A percentile compares a stretch with the other conserved stretches of the same genome.
Evolutionary conservation across 2,113 vertebrate genomes (phyloP).

Genomic region (Chamaetylas fuelleborni): DNA sequence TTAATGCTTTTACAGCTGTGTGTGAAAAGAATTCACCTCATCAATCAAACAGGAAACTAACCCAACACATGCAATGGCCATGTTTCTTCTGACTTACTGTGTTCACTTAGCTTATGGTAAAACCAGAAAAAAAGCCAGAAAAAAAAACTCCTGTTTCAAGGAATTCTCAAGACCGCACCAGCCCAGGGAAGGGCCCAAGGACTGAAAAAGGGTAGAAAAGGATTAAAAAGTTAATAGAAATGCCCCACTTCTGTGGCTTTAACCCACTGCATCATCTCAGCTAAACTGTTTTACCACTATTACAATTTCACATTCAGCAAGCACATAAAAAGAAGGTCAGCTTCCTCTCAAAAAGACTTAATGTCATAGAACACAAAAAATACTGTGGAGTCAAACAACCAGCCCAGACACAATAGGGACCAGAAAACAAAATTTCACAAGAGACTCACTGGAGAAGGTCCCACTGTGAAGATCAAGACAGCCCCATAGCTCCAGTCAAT

Average conservation of each 20-base stretch:
- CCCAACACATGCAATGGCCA: not conserved
- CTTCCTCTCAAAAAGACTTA: not conserved
- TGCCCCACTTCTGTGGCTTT: not conserved
- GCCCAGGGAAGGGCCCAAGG: not conserved
- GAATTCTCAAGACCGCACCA: not conserved
- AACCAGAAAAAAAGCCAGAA: not conserved
- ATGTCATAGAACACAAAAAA: not conserved
- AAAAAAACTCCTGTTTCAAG: not conserved
- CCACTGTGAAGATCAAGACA: not conserved
- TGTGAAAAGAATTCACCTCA: not conserved
- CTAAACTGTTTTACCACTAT: not conserved
- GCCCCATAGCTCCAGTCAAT: not conserved
- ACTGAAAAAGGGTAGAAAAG: not conserved
- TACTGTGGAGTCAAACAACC: not conserved
- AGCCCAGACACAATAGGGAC: fast-evolving
- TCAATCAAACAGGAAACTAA: not conserved
- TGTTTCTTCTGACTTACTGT: not conserved
- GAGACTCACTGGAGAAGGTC: not conserved
- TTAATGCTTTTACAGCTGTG: not conserved
- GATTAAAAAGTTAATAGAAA: not conserved
- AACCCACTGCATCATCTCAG: not conserved
- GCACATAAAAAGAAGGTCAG: not conserved
- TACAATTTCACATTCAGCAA: not conserved
- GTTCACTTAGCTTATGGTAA: not conserved
- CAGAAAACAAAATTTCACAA: not conserved